Conservation (phyloP, 1,140 invertebrate genomes). For the Lordiphosa clarofinis region DNA sequence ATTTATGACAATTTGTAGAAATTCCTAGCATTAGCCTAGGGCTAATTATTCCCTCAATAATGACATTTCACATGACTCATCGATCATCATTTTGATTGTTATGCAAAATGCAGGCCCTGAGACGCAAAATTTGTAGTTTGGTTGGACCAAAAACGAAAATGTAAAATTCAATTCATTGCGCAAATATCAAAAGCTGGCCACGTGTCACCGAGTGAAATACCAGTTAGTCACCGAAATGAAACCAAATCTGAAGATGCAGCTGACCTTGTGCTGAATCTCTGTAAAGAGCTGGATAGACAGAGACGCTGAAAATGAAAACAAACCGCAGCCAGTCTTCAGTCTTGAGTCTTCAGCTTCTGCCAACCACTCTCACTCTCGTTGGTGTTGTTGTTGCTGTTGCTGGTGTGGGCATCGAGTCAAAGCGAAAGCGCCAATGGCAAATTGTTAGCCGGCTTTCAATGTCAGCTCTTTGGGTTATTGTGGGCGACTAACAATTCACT, state of each 20-base stretch:
- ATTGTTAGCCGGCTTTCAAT: conserved; percentile 15
- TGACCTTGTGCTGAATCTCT: conserved; percentile 71
- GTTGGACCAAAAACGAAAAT: conserved; percentile 11
- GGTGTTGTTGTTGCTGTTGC: neutral
- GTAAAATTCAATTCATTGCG: conserved; percentile 42
- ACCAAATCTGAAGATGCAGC: conserved; percentile 60
- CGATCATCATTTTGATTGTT: conserved; percentile 6
- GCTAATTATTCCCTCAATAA: conserved; percentile 26
- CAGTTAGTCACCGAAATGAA: conserved; percentile 45
- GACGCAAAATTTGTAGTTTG: conserved; percentile 26
- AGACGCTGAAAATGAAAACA: conserved; percentile 24
- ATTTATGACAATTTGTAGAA: neutral
- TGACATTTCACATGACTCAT: conserved; percentile 2
- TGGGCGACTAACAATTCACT: conserved; percentile 1
- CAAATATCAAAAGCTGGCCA: conserved; percentile 31
- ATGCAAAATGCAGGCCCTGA: conserved; percentile 34
- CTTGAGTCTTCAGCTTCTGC: conserved; percentile 6
- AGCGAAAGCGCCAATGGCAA: conserved; percentile 48
- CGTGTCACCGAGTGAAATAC: conserved; percentile 49
- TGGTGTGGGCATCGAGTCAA: conserved; percentile 12
- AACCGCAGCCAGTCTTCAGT: neutral
- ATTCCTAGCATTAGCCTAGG: too few species aligned
- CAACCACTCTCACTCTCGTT: conserved; percentile 14
- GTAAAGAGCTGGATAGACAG: conserved; percentile 13
- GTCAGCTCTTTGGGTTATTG: conserved; percentile 13